Evolutionary conservation across 2,888 invertebrate genomes (phyloP), one percentile per base, ranked within the genome.

Genomic region (Pachycephus smyrnensis): DNA sequence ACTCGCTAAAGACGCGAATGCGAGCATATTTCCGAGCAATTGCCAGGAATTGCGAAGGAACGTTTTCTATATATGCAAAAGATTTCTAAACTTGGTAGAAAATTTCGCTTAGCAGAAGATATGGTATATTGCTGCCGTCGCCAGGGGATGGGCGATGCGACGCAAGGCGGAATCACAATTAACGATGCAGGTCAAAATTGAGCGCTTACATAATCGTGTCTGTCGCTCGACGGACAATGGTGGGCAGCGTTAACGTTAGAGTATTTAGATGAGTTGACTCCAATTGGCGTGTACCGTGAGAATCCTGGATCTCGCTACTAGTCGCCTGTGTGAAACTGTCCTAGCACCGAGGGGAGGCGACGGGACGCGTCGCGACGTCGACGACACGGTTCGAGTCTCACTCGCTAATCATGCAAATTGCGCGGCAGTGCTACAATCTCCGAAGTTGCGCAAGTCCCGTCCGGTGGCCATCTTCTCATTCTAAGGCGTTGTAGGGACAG

Each of bases 201-300:
- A 69, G 69, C 69, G 69, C 31, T 69, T 69, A 69, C 69, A 69
- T 69, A 69, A 69, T 40, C 40, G 40, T 40, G 15, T 40, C 15
- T 40, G 40, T 40, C 40, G 40, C 40, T 40, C 69, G 69, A 32
- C 69, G 69, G 77, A 79, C 82, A 85, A 87, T 85, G 84, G 87
- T 85, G 85, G 86, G 84, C 84, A 84, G 86, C 79, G 79, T 81
- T 84, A 85, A 84, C 81, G 84, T 79, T 83, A 82, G 83, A 86
- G 86, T 90, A 90, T 91, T 91, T 90, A 90, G 90, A 91, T 90
- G 90, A 91, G 91, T 91, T 91, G 90, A 90, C 91, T 90, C 88
- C 90, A 91, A 91, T 91, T 91, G 89, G 85, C 88, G 87, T 84
- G 86, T 87, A 90, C 90, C 90, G 90, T 90, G 90, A 90, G 90